phyloP scores from a whole-genome alignment of 1,140 invertebrate genomes.

The Nephila pilipes region DNA sequence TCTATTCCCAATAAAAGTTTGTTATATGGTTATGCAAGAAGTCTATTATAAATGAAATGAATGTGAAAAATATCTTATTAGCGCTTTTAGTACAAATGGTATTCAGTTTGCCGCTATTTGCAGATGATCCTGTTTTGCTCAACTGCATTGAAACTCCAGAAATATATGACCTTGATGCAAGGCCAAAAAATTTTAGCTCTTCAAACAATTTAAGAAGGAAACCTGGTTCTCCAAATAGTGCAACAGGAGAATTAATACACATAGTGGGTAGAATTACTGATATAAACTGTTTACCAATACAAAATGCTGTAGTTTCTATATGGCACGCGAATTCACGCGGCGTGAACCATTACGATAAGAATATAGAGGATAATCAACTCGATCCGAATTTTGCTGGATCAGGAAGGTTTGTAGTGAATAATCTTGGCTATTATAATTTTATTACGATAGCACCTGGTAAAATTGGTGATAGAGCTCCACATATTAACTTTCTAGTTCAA shows the following conservation, averaged over 20 bases:
- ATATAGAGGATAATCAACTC: background rate
- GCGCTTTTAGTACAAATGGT: constrained; percentile 10
- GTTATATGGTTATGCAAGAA: constrained; percentile 13
- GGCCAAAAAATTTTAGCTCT: constrained; percentile 9
- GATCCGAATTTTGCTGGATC: constrained; percentile 10
- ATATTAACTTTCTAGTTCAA: too few species aligned
- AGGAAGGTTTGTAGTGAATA: background rate
- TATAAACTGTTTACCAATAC: constrained; percentile 1
- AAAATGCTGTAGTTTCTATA: constrained; percentile 18
- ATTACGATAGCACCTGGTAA: too few species aligned
- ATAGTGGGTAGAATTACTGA: constrained; percentile 4
- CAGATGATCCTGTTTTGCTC: background rate
- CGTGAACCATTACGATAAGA: constrained; percentile 1
- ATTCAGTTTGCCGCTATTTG: constrained; percentile 17
- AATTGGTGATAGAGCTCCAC: too few species aligned
- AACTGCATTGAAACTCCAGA: constrained; percentile 16
- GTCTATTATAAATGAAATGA: constrained; percentile 13
- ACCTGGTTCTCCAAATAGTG: constrained; percentile 3
- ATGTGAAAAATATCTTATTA: constrained; percentile 13
- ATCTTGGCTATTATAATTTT: constrained; percentile 18
- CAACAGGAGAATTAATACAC: background rate
- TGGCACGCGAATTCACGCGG: constrained; percentile 1
- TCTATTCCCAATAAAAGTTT: constrained; percentile 18
- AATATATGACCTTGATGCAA: background rate
- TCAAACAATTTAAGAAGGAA: background rate